phyloP scores from a whole-genome alignment of 2,113 vertebrate species.

The Tenrec ecaudatus region DNA sequence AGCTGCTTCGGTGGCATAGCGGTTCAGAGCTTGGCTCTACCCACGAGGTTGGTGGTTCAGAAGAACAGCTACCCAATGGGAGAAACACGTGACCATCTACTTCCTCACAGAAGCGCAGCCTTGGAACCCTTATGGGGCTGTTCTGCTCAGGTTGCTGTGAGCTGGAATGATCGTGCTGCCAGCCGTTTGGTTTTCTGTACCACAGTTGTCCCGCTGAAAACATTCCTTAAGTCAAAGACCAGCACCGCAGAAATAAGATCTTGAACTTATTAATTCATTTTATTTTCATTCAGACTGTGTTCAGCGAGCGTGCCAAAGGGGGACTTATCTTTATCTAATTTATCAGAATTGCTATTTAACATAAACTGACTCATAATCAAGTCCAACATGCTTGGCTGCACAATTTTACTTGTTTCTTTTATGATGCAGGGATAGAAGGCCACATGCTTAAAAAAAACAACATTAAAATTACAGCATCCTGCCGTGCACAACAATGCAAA shows the following conservation, averaged over 20 bases:
- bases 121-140: not conserved
- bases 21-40: too few relatives aligned
- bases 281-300: not conserved
- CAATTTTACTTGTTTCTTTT: constrained; percentile 39
- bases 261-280: constrained; percentile 2
- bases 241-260: not conserved
- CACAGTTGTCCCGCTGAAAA: not conserved
- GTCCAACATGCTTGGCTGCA: constrained; percentile 19
- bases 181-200: not conserved
- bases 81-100: not conserved
- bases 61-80: too few relatives aligned
- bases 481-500: not conserved
- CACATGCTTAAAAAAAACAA: not conserved
- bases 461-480: constrained; percentile 26
- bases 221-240: too few relatives aligned
- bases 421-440: not conserved
- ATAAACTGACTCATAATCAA: constrained; percentile 38
- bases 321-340: constrained; percentile 44
- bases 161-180: too few relatives aligned
- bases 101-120: not conserved
- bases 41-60: too few relatives aligned
- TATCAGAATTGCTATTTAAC: constrained; percentile 56
- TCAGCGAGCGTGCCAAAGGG: not conserved
- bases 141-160: not conserved
- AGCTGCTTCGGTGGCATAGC: too few relatives aligned